These are phyloP conservation scores for Clytia hemisphaerica DNA, from an alignment of 30 jellyfish, hydroid and myxozoan genomes.

Conservation along the genomic window DNA sequence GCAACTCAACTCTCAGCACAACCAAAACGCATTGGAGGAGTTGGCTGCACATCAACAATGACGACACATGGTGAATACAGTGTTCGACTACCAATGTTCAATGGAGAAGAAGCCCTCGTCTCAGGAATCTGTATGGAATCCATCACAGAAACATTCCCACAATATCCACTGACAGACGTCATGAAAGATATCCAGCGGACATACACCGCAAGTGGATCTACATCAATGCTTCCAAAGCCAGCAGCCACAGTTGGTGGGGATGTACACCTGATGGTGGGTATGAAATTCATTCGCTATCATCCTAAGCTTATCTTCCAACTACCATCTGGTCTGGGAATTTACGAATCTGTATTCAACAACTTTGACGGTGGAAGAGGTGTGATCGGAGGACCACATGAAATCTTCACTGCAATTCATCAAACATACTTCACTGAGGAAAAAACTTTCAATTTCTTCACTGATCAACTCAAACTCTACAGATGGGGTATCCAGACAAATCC, in stretches of 20 bases:
- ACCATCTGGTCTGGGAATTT: neutral
- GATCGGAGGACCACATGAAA: constrained; percentile 29
- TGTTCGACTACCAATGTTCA: neutral
- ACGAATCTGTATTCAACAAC: neutral
- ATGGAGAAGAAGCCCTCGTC: constrained; percentile 3
- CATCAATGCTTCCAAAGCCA: neutral
- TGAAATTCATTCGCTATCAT: constrained; percentile 16
- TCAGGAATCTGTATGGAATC: constrained; percentile 27
- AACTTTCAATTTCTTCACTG: neutral
- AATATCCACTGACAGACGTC: constrained; percentile 9
- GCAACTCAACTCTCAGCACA: constrained; percentile 9
- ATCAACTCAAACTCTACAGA: neutral
- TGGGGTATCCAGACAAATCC: neutral
- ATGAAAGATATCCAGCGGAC: neutral
- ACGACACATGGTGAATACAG: neutral
- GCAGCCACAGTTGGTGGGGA: constrained; percentile 22
- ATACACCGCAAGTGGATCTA: neutral
- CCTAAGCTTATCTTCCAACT: neutral
- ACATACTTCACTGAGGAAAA: too few relatives aligned
- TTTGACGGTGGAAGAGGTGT: constrained; percentile 11
- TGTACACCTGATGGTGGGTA: constrained; percentile 14
- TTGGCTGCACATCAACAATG: constrained; percentile 12
- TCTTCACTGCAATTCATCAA: constrained; percentile 6
- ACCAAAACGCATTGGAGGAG: constrained; percentile 7
- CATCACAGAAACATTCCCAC: constrained; percentile 13